Conservation (phyloP, 2,888 invertebrate genomes). For the Caradrina kadenii region DNA sequence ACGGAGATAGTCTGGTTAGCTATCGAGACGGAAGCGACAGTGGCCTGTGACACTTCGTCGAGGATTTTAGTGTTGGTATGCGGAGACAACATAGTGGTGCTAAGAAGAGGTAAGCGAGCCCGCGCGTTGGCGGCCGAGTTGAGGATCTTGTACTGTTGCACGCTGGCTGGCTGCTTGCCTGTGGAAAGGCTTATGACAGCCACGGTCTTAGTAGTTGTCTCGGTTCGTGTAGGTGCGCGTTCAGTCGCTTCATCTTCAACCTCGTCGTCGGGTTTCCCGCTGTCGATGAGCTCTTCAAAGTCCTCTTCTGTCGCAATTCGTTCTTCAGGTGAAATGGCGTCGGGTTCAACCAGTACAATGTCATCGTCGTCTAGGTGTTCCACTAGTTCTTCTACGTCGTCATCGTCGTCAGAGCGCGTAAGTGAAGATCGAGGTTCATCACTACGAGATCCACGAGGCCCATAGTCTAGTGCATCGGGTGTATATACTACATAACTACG, state of each 20-base stretch:
- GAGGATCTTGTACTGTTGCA: conserved; percentile 87
- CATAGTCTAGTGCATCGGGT: conserved; percentile 91
- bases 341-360: conserved; percentile 91
- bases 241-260: conserved; percentile 77
- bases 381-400: conserved; percentile 80
- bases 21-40: conserved; percentile 89
- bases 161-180: conserved; percentile 81
- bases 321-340: conserved; percentile 91
- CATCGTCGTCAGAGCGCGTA: conserved; percentile 79
- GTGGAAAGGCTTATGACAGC: conserved; percentile 88
- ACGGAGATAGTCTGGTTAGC: conserved; percentile 89
- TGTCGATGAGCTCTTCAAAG: conserved; percentile 92
- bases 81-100: conserved; percentile 74
- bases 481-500: conserved; percentile 92
- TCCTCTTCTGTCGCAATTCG: conserved; percentile 92
- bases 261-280: conserved; percentile 90
- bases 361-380: conserved; percentile 90
- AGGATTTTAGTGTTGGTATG: conserved; percentile 86
- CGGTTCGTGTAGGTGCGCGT: conserved; percentile 87
- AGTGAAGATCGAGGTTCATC: conserved; percentile 81
- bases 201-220: conserved; percentile 89
- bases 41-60: conserved; percentile 91
- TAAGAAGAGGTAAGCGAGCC: conserved; percentile 82
- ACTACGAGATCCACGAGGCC: conserved; percentile 74
- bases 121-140: conserved; percentile 76